Evolutionary conservation across 2,113 vertebrate species (phyloP).

Genomic region (Alces alces): DNA sequence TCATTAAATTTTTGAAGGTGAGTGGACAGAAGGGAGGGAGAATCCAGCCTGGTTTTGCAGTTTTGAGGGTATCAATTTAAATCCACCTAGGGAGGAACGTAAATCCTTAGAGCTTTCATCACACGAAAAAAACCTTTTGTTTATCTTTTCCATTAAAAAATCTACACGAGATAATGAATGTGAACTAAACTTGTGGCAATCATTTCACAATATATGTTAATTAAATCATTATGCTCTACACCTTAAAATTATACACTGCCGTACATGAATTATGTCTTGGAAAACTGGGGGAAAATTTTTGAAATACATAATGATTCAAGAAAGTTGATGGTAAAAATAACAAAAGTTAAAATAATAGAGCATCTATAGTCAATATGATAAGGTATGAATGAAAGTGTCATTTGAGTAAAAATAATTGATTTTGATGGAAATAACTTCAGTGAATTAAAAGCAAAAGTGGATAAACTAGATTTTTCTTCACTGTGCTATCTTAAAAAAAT

Average conservation of each 20-base stretch:
- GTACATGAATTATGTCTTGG: background rate
- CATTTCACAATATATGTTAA: background rate
- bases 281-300: background rate
- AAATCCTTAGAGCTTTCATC: background rate
- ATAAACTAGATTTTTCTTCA: background rate
- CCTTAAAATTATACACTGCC: background rate
- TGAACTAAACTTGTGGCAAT: background rate
- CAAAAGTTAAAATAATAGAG: background rate
- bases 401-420: background rate
- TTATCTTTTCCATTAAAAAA: background rate
- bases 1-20: conserved; percentile 77
- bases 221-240: background rate
- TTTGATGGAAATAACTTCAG: background rate
- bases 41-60: conserved; percentile 49
- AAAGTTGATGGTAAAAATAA: background rate
- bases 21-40: conserved; percentile 60
- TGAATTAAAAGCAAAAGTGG: background rate
- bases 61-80: conserved; percentile 28
- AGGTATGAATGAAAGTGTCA: background rate
- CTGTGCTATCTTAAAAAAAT: background rate
- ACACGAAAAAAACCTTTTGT: background rate
- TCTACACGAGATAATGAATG: background rate
- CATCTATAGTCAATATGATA: background rate
- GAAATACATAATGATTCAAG: background rate
- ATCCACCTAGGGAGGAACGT: background rate